Evolutionary conservation across 2,113 vertebrate species (phyloP).

Genomic region (Clupea harengus): DNA sequence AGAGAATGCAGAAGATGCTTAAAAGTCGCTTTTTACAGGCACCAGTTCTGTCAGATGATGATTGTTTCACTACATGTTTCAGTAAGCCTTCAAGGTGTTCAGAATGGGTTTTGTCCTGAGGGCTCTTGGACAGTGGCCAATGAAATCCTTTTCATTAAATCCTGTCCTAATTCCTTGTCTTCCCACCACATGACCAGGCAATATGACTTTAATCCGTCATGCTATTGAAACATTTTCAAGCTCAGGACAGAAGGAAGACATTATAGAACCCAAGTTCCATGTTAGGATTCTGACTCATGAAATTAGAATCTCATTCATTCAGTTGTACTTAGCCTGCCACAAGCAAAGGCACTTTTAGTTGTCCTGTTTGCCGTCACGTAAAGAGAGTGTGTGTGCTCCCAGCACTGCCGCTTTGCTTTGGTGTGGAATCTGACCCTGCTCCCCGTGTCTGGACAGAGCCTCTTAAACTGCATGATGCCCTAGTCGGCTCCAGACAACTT

Average conservation of each 20-base stretch:
- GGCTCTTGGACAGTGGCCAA: background rate
- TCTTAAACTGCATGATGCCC: conserved; percentile 58
- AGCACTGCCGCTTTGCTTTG: conserved; percentile 61
- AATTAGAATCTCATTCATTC: background rate
- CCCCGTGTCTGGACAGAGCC: conserved; percentile 45
- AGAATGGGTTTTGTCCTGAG: background rate
- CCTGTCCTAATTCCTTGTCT: background rate
- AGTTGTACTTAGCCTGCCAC: no score
- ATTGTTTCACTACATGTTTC: background rate
- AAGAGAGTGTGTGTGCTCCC: background rate
- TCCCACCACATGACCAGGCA: background rate
- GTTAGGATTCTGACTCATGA: background rate
- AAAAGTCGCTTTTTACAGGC: background rate
- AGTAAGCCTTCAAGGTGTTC: background rate
- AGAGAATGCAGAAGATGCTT: background rate
- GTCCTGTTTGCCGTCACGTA: background rate
- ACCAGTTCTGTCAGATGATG: background rate
- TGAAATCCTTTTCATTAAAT: background rate
- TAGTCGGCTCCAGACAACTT: background rate
- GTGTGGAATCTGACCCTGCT: conserved; percentile 56
- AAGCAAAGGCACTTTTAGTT: background rate
- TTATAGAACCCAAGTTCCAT: background rate
- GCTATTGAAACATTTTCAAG: no score
- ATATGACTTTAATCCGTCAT: no score
- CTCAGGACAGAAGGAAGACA: no score